Base-by-base conservation (phyloP, 2,888 invertebrate genomes). In the Phlogophora meticulosa region DNA sequence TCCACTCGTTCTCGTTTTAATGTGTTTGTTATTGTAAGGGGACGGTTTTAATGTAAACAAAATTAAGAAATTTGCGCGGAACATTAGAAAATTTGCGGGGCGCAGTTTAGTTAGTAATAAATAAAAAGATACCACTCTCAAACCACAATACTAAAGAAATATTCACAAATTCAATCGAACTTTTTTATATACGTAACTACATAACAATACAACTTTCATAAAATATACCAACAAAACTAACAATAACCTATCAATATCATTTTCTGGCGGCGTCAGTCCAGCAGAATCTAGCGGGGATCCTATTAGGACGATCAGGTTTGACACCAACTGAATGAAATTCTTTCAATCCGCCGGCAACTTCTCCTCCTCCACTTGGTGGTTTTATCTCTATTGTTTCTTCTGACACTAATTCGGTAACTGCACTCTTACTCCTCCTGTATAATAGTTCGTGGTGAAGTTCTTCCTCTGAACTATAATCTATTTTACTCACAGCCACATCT, bases 211-310 rank as follows among this genome's bases (percentile, higher is more conserved):
- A 77, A 43, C 13, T 65, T 55, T 71, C 46, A 56, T 69, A 72
- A 62, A 49, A 43, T 42, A 59, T 36, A 71, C 22, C 24, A 52
- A 56, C 45, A 67, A 70, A 67, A 61, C 52, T 69, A 73, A 60
- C 40, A 68, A 43, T 59, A 51, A 34, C 48, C 20, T 42, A 52
- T 38, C 46, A 76, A 56, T 76, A 36, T 83, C 76, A 34, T 85
- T 86, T 72, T 76, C 86, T 67, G 59, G 73, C 84, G 2, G 88
- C 84, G 67, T 94, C 95, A 0, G 94, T 94, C 95, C 95, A 95
- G 73, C 94, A 94, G 79, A 92, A 95, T 48, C 90, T 86, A 32
- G 91, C 88, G 17, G 95, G 94, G 2, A 92, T 83, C 63, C 91
- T 89, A 17, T 89, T 90, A 0, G 87, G 84, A 34, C 84, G 87